These are phyloP conservation scores for Harpalus rufipes DNA, from an alignment of 2,888 invertebrate species.

Conservation along the genomic window DNA sequence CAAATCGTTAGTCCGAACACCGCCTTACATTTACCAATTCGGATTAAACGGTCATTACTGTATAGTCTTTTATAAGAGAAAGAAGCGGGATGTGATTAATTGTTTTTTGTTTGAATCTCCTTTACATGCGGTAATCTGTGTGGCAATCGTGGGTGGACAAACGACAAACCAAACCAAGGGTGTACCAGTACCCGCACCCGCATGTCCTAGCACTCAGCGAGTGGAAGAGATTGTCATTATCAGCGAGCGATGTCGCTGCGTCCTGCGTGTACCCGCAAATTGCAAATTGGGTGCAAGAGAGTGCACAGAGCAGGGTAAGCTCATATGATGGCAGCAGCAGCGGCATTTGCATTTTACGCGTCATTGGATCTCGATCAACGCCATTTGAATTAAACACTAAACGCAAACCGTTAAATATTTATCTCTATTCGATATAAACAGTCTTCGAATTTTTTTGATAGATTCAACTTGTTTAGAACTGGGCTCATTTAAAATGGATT, in stretches of 20 bases:
- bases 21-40: too few species aligned
- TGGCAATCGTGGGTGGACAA: too few species aligned
- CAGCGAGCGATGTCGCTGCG: constrained; percentile 58
- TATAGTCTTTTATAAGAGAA: too few species aligned
- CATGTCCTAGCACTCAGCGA: constrained; percentile 34
- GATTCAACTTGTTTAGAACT: too few species aligned
- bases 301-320: constrained; percentile 46
- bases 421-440: background rate
- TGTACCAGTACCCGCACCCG: background rate
- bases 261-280: constrained; percentile 63
- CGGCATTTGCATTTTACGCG: constrained; percentile 64
- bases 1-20: too few species aligned
- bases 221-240: constrained; percentile 66
- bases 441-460: too few species aligned
- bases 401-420: constrained; percentile 56
- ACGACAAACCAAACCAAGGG: too few species aligned
- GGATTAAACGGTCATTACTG: too few species aligned
- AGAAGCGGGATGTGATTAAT: too few species aligned
- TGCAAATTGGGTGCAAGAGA: constrained; percentile 63
- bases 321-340: constrained; percentile 53
- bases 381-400: constrained; percentile 54
- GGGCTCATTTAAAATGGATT: too few species aligned
- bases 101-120: too few species aligned
- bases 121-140: too few species aligned
- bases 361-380: constrained; percentile 54